Base-by-base conservation (phyloP, 2,888 invertebrate species). In the Coenonympha glycerion region DNA sequence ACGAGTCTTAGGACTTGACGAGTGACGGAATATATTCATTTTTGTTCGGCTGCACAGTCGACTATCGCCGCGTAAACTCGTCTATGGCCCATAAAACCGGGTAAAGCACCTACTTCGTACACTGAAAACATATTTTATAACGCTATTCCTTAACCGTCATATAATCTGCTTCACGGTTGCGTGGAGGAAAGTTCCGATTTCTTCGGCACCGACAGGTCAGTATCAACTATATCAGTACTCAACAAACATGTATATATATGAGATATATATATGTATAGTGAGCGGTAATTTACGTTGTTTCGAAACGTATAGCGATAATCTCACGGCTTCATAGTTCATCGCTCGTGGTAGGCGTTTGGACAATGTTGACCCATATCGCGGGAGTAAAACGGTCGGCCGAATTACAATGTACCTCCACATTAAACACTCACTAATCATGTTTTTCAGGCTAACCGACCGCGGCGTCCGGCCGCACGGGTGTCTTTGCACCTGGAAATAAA, bases 261-360 rank as follows among this genome's bases (percentile, higher is more conserved):
- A n/a, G n/a, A n/a, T n/a, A n/a, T n/a, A n/a, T n/a, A n/a, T n/a
- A n/a, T n/a, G n/a, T n/a, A n/a, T n/a, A n/a, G n/a, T n/a, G n/a
- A n/a, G n/a, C 53, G 51, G 58, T 55, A 59, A 58, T 60, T 60
- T 52, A 58, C 55, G 53, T 46, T 51, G 58, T 63, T 63, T 51
- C 58, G 62, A 60, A 65, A 65, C 56, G 37, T 47, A 52, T 49
- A 45, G 28, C 56, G 52, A 57, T 58, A 58, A 41, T 40, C 53
- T n/a, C n/a, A n/a, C n/a, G n/a, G n/a, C n/a, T 47, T 66, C 63
- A 60, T 70, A 66, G 72, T 68, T 69, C 73, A 71, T 71, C 60
- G 62, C 55, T 53, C 60, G 54, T 50, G 60, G 63, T 62, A 61
- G 60, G 63, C 63, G 62, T 65, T 65, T 66, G 66, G 65, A 64